Base-by-base conservation (phyloP, 2,888 invertebrate genomes). In the Salpingus planirostris region DNA sequence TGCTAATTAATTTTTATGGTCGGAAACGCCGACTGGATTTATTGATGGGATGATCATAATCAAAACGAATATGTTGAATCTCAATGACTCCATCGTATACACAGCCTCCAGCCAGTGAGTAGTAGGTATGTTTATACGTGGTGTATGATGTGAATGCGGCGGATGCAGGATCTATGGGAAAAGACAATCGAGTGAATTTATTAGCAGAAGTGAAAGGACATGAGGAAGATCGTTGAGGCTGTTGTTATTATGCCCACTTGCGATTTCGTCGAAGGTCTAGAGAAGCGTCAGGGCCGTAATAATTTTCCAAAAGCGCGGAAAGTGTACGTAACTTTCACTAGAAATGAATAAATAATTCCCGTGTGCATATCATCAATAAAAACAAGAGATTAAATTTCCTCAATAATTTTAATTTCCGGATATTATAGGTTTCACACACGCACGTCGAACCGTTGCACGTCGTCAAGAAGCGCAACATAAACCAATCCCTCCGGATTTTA, bases 371-470 rank as follows among this genome's bases (percentile, higher is more conserved):
- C n/a, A n/a, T n/a, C n/a, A n/a, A n/a, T n/a, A n/a, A n/a, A n/a
- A n/a, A n/a, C n/a, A n/a, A n/a, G n/a, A n/a, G n/a, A n/a, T n/a
- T n/a, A n/a, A n/a, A n/a, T n/a, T n/a, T n/a, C n/a, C n/a, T n/a
- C n/a, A n/a, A n/a, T n/a, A n/a, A n/a, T n/a, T n/a, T n/a, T n/a
- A n/a, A n/a, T n/a, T n/a, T n/a, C n/a, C n/a, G n/a, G n/a, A n/a
- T n/a, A n/a, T n/a, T n/a, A n/a, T n/a, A 90, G 87, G 80, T 90
- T 36, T 68, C 88, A 29, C 80, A 84, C 52, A 87, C 86, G 2
- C 81, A 83, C 55, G 76, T 88, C 49, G 89, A 89, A 49, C 76
- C 83, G 7, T 74, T 71, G 4, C 87, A 87, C 56, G 64, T 82
- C 43, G 77, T 87, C 58, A 80, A 74, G 55, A 87, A 82, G 57